Evolutionary conservation across 2,888 invertebrate genomes (phyloP).

Genomic region (Eucriotettix oculatus): DNA sequence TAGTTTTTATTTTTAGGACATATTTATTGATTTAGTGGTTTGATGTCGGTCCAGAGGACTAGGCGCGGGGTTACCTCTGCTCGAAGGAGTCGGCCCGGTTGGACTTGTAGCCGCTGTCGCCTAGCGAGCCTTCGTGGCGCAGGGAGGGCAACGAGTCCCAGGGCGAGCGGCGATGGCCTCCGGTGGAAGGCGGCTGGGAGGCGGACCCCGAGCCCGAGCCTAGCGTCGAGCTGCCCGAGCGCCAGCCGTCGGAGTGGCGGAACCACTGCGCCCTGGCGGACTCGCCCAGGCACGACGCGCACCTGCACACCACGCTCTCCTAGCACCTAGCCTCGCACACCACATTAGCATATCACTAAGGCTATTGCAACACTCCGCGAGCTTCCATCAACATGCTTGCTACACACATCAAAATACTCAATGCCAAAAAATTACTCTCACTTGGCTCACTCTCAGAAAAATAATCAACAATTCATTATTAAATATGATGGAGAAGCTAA

Average conservation of each 20-base stretch:
- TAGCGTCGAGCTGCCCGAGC: slow-evolving; percentile 53
- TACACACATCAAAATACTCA: too few species aligned
- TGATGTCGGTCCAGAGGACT: too few species aligned
- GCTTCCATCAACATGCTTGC: too few species aligned
- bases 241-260: slow-evolving; percentile 79
- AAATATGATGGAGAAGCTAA: too few species aligned
- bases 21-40: too few species aligned
- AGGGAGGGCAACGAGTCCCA: slow-evolving; percentile 79
- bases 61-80: slow-evolving; percentile 43
- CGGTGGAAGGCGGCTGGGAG: slow-evolving; percentile 25
- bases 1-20: too few species aligned
- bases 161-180: slow-evolving; percentile 54
- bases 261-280: slow-evolving; percentile 80
- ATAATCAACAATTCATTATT: too few species aligned
- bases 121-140: slow-evolving; percentile 69
- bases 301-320: slow-evolving; percentile 21
- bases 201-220: slow-evolving; percentile 36
- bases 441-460: too few species aligned
- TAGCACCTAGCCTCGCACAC: too few species aligned
- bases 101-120: slow-evolving; percentile 75
- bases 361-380: too few species aligned
- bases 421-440: too few species aligned
- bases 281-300: slow-evolving; percentile 79
- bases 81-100: slow-evolving; percentile 74
- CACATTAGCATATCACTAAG: too few species aligned